Evolutionary conservation across 2,888 invertebrate genomes (phyloP), one percentile per base, ranked within the genome.

Genomic region (Aphodius granarius): DNA sequence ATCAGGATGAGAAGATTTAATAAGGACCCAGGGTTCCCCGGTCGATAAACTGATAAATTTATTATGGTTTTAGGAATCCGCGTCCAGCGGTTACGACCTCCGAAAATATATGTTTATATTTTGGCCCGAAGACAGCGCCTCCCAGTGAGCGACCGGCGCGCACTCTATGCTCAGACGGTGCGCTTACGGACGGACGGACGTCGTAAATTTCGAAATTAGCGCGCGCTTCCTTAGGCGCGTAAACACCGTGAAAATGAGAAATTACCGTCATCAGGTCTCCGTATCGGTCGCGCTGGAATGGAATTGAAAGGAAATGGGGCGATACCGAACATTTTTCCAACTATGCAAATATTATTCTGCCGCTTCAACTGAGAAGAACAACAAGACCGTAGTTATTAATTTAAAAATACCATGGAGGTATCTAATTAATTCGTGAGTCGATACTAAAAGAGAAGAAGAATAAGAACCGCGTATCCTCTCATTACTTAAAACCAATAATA

Each of bases 401-500:
- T 23, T 23, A 23, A 23, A 23, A 23, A n/a, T n/a, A n/a, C n/a
- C n/a, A n/a, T n/a, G n/a, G n/a, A n/a, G n/a, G 21, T 21, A n/a
- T 68, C 19, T 68, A 43, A 43, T 43, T 17, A 68, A 13, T 68
- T 68, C 68, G 68, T n/a, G 18, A 21, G 68, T 43, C 43, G 43
- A 21, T 68, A 22, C 68, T 65, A 18, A 18, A 19, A 18, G n/a
- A 15, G 20, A 68, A 68, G 5, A 16, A 22, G 22, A 68, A 68
- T 16, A 20, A 16, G 20, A 19, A 9, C 20, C n/a, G 20, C 16
- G 68, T 68, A 73, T 66, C 66, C 23, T 66, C 73, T 73, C 73
- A 73, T 73, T 73, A 73, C 65, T 66, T 73, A 68, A 75, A 71
- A 75, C 75, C 75, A 75, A 75, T 71, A 75, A 75, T 23, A 71